Conservation (phyloP, 2,113 vertebrate species). For the Lagopus muta region DNA sequence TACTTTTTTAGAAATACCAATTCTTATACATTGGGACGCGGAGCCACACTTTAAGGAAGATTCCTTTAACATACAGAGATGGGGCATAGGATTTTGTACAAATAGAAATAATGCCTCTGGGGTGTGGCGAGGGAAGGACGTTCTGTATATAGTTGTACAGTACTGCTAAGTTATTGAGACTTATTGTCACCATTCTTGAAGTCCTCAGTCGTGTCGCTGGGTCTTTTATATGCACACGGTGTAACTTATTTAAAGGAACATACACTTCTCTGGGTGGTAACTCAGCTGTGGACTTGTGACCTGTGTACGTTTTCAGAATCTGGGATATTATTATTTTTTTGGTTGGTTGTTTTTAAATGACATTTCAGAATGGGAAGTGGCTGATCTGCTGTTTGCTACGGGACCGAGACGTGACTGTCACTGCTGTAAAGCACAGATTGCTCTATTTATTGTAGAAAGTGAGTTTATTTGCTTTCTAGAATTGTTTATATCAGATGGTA, state of each 20-base stretch:
- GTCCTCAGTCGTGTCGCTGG: conserved; percentile 82
- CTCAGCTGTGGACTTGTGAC: conserved; percentile 83
- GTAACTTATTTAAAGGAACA: conserved; percentile 88
- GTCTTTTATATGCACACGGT: conserved; percentile 87
- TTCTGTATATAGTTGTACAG: conserved; percentile 87
- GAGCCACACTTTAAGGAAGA: conserved; percentile 82
- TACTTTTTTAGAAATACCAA: conserved; percentile 88
- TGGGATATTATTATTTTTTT: conserved; percentile 10
- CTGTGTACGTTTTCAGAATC: conserved; percentile 78
- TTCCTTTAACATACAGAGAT: conserved; percentile 58
- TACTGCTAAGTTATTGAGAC: conserved; percentile 86
- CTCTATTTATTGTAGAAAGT: conserved; percentile 95
- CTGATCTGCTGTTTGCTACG: conserved; percentile 76
- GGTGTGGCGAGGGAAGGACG: conserved; percentile 69
- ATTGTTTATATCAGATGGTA: conserved; percentile 90
- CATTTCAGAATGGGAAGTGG: conserved; percentile 74
- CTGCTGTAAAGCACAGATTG: conserved; percentile 84
- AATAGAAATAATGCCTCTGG: conserved; percentile 55
- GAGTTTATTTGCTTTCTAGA: conserved; percentile 88
- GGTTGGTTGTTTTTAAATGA: conserved; percentile 51
- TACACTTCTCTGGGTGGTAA: conserved; percentile 68
- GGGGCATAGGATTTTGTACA: conserved; percentile 73
- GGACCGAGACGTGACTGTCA: conserved; percentile 75
- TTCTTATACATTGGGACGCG: conserved; percentile 84
- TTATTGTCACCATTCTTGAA: conserved; percentile 81